Conservation (phyloP, 2,797 vertebrate genomes). For the Acipenser ruthenus region DNA sequence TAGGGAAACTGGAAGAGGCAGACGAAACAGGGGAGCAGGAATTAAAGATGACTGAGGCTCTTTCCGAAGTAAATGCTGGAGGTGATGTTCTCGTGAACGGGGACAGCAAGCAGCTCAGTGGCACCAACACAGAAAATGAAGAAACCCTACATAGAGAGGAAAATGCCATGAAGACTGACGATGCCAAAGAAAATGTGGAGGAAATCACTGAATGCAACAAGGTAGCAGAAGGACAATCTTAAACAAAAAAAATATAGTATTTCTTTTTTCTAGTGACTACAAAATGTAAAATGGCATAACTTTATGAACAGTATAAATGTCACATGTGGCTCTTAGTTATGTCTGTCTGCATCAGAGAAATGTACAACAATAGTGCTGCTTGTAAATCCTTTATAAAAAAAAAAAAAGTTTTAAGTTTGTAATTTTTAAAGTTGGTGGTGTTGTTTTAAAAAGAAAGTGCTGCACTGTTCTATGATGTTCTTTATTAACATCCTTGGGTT, state of each 20-base stretch:
- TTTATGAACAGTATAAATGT: constrained; percentile 39
- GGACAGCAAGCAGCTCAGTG: constrained; percentile 57
- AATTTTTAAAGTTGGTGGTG: no score
- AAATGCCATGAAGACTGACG: constrained; percentile 57
- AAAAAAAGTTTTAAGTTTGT: no score
- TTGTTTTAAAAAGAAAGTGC: no score
- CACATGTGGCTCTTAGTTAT: constrained; percentile 47
- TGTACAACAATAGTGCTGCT: no score
- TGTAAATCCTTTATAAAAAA: no score
- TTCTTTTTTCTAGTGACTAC: constrained; percentile 7
- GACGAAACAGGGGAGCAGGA: constrained; percentile 49
- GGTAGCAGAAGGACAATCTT: constrained; percentile 14
- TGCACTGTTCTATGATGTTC: no score
- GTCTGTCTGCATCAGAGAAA: no score
- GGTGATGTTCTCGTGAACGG: constrained; percentile 66
- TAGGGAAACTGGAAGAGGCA: constrained; percentile 73
- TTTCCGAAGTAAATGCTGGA: constrained; percentile 40
- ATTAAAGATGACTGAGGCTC: constrained; percentile 49
- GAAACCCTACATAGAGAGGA: constrained; percentile 39
- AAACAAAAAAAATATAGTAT: no score
- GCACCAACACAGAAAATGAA: constrained; percentile 46
- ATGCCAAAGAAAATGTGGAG: constrained; percentile 60
- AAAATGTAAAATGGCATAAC: constrained; percentile 41
- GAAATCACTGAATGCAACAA: constrained; percentile 30
- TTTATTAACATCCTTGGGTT: no score